Percentiles rank a stretch among this genome's conserved stretches.
phyloP scores from a whole-genome alignment of 2,113 vertebrate genomes.

The Fregetta grallaria region DNA sequence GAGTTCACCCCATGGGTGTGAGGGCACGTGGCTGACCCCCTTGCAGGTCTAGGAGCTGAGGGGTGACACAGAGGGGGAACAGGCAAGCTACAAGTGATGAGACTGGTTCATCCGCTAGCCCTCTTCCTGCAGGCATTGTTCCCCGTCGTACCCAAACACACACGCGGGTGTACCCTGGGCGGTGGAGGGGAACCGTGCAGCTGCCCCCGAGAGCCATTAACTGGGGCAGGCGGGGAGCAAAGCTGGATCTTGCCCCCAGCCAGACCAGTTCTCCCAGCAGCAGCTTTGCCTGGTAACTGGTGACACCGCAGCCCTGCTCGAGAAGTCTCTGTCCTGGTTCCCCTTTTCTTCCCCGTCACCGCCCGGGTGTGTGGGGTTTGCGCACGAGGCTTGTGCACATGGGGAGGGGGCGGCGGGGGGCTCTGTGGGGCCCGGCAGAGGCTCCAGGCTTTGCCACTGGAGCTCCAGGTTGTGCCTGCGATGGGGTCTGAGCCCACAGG shows the following conservation, averaged over 20 bases:
- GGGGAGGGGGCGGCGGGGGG: neutral
- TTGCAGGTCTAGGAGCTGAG: neutral
- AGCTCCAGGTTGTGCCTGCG: rapidly evolving
- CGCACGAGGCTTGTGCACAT: neutral
- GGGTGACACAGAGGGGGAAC: neutral
- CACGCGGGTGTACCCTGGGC: rapidly evolving
- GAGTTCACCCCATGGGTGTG: rapidly evolving
- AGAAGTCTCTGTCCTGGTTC: neutral
- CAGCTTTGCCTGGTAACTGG: neutral
- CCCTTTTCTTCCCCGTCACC: neutral
- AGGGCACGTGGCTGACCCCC: neutral
- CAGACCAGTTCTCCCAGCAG: neutral
- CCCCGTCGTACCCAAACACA: too few species aligned
- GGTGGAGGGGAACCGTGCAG: neutral
- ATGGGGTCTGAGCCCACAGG: neutral
- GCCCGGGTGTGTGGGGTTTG: rapidly evolving
- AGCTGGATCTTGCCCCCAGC: neutral
- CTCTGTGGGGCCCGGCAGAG: rapidly evolving
- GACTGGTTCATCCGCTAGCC: too few species aligned
- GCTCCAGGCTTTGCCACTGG: too few species aligned
- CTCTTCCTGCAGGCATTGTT: neutral
- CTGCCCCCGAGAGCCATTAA: neutral
- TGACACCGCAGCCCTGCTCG: neutral
- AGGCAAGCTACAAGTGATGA: neutral
- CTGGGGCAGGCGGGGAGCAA: neutral